Conservation (phyloP, 2,797 vertebrate genomes). For the Leucoraja ocellata region DNA sequence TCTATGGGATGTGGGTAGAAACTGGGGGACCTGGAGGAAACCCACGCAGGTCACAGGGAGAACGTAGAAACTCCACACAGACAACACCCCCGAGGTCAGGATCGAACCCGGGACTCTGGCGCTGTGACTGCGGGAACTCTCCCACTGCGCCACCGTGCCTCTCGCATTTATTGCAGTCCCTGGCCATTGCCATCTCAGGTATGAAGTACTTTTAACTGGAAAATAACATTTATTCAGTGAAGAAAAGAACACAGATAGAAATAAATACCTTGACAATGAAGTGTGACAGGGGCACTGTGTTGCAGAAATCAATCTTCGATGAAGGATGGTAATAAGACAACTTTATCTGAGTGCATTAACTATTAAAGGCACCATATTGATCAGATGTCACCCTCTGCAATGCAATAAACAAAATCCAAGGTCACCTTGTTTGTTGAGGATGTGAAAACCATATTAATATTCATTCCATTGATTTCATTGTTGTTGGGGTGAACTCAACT, state of each 20-base stretch:
- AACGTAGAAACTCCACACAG: no score
- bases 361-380: constrained; percentile 11
- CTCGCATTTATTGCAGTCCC: neutral
- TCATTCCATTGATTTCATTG: neutral
- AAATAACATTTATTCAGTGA: neutral
- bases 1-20: no score
- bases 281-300: neutral
- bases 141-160: no score
- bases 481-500: neutral
- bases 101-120: no score
- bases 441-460: constrained; percentile 16
- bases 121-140: no score
- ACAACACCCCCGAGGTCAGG: no score
- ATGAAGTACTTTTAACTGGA: neutral
- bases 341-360: constrained; percentile 14
- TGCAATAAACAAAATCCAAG: constrained; percentile 27
- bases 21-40: no score
- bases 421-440: neutral
- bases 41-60: no score
- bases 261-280: neutral
- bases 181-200: neutral
- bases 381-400: neutral
- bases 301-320: neutral
- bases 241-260: neutral
- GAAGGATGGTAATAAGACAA: constrained; percentile 24